Evolutionary conservation across 2,797 vertebrate species (phyloP).

Genomic region (Mallotus villosus): DNA sequence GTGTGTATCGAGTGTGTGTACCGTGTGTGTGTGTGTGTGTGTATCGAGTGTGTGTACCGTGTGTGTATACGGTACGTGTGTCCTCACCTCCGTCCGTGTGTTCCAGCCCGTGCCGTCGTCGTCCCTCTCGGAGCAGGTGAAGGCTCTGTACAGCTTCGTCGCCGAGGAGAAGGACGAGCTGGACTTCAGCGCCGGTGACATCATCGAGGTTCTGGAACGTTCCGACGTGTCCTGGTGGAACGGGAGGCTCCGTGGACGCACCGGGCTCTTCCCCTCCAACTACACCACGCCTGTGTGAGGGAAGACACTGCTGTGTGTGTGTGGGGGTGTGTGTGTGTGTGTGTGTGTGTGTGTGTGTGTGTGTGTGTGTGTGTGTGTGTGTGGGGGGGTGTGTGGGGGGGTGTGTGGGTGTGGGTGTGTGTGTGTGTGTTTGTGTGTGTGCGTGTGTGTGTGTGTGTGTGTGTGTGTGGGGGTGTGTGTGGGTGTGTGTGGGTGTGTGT

Average conservation of each 20-base stretch:
- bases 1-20: neutral
- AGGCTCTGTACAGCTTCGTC: conserved; percentile 79
- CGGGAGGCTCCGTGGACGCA: conserved; percentile 73
- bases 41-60: conserved; percentile 1
- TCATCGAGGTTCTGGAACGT: conserved; percentile 82
- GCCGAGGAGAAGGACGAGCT: conserved; percentile 82
- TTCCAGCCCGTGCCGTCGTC: conserved; percentile 9
- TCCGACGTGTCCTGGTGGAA: conserved; percentile 84
- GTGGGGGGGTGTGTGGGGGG: too few relatives aligned
- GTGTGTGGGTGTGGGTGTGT: too few relatives aligned
- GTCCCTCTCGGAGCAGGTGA: conserved; percentile 62
- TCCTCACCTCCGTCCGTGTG: neutral
- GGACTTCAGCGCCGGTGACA: conserved; percentile 75
- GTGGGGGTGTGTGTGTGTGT: too few relatives aligned
- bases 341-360: too few relatives aligned
- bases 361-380: too few relatives aligned
- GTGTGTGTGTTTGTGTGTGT: too few relatives aligned
- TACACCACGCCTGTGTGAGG: conserved; percentile 74
- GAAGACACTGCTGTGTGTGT: neutral
- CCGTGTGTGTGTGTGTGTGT: neutral
- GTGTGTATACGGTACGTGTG: conserved; percentile 8
- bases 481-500: too few relatives aligned
- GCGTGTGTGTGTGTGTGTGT: too few relatives aligned
- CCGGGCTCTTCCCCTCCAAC: conserved; percentile 86
- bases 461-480: too few relatives aligned